These are phyloP conservation scores for Aleadryas rufinucha DNA, from an alignment of 2,113 vertebrate genomes.

Conservation along the genomic window DNA sequence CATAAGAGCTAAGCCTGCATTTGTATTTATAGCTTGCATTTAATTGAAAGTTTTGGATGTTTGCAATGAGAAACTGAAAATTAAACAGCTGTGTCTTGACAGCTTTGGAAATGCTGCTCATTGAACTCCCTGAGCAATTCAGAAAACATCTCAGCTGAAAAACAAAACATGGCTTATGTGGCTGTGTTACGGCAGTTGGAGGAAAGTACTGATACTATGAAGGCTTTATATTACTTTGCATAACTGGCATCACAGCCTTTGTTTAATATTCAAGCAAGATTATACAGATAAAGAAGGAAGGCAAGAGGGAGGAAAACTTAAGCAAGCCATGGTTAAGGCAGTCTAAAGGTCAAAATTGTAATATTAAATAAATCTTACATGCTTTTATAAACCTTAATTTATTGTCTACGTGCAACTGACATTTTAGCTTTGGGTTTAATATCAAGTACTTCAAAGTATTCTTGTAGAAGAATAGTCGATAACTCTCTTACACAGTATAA, in stretches of 20 bases:
- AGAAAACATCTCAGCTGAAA: background rate
- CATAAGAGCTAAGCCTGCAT: background rate
- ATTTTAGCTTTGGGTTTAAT: conserved; percentile 81
- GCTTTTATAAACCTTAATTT: conserved; percentile 81
- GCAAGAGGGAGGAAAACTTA: conserved; percentile 39
- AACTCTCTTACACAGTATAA: conserved; percentile 78
- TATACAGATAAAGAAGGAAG: conserved; percentile 40
- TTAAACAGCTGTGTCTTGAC: background rate
- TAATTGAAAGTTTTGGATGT: background rate
- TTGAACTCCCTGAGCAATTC: background rate
- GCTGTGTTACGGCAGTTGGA: background rate
- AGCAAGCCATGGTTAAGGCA: conserved; percentile 62
- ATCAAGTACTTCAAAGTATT: conserved; percentile 77
- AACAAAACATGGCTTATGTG: background rate
- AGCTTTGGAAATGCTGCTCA: background rate
- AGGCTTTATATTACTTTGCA: conserved; percentile 18
- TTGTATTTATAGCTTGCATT: background rate
- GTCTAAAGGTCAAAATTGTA: conserved; percentile 79
- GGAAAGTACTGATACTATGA: background rate
- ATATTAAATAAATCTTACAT: conserved; percentile 81
- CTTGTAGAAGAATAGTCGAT: conserved; percentile 77
- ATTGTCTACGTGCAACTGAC: conserved; percentile 80
- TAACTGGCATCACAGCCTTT: conserved; percentile 51
- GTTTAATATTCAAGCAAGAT: conserved; percentile 66
- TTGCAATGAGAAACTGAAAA: background rate